Evolutionary conservation across 2,888 invertebrate species (phyloP), one percentile per base, ranked within the genome.

Genomic region (Polyommatus iphigenia): DNA sequence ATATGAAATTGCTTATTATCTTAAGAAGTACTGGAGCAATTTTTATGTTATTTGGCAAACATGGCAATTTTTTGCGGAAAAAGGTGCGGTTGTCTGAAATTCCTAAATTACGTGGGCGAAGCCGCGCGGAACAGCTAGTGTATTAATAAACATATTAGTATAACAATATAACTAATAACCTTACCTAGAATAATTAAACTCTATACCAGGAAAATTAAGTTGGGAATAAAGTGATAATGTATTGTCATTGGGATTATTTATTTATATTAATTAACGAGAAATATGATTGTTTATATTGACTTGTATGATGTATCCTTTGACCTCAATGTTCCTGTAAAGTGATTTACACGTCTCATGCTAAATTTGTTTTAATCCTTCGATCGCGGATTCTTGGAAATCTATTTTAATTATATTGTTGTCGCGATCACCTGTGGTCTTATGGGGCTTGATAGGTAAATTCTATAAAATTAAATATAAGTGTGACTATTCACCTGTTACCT

Each of bases 211-310:
- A 67, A 67, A 67, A 67, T 29, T 67, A 15, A 15, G 20, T 20
- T n/a, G 7, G 20, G 59, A 59, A 59, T 20, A 20, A 20, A 5
- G 0, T 59, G 29, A 13, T 10, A 24, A 59, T 20, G 20, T 13
- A 24, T 29, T 29, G 67, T 67, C 29, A 67, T 6, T 67, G 67
- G 67, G 15, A 67, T 67, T 67, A 32, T 32, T 29, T 67, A 32
- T 67, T 67, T 29, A 15, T 67, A 67, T 29, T 67, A 67, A 67
- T 67, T 67, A 67, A 0, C 29, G 29, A 67, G 67, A 67, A 67
- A 15, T 67, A 67, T 67, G 20, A 8, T 10, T 67, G 32, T 67
- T 62, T 7, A 29, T 24, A 32, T 13, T 67, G 6, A 32, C 67
- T 32, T 67, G 15, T n/a, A n/a, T n/a, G n/a, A n/a, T n/a, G n/a